Evolutionary conservation across 2,888 invertebrate species (phyloP).

Genomic region (Phytoseiulus persimilis): DNA sequence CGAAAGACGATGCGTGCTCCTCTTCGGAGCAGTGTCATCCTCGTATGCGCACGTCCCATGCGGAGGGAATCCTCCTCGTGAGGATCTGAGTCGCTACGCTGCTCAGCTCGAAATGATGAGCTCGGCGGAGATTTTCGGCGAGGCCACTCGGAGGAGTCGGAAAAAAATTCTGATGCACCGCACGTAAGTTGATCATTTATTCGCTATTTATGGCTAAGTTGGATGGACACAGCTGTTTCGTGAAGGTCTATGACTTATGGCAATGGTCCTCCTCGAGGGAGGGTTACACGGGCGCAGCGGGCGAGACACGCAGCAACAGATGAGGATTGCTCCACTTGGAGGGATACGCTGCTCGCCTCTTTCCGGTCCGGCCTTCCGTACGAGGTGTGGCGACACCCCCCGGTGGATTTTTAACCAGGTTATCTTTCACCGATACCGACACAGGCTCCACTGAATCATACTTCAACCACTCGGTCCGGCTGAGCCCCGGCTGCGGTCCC

Average conservation of each 20-base stretch:
- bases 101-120: too few species aligned
- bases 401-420: constrained; percentile 5
- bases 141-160: neutral
- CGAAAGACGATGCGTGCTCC: too few species aligned
- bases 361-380: neutral
- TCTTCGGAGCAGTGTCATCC: too few species aligned
- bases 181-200: constrained; percentile 5
- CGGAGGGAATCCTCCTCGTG: too few species aligned
- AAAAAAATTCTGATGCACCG: neutral
- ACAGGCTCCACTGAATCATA: neutral
- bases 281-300: neutral
- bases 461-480: neutral
- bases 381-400: neutral
- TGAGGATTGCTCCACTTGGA: neutral
- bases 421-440: neutral
- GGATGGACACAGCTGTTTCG: neutral
- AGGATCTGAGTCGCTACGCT: too few species aligned
- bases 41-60: too few species aligned
- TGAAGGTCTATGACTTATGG: neutral
- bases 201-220: neutral
- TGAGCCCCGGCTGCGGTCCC: neutral
- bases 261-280: neutral
- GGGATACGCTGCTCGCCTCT: too few species aligned
- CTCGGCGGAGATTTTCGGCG: neutral
- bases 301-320: neutral